phyloP scores from a whole-genome alignment of 1,140 invertebrate genomes.

The Diorhabda elongata region DNA sequence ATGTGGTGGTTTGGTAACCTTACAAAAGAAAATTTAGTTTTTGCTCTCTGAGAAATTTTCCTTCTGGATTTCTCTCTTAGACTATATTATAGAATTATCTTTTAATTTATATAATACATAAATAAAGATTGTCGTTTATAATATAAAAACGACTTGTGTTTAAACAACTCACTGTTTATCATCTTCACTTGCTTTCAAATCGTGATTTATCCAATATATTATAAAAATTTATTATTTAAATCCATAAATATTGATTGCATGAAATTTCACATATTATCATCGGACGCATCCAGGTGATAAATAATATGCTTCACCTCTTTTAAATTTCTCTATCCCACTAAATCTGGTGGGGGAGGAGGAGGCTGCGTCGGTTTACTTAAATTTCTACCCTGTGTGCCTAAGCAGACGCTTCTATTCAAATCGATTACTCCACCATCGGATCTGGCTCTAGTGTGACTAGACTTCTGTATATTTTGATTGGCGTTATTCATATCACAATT shows the following conservation, averaged over 20 bases:
- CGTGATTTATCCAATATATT: no score
- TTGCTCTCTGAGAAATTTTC: no score
- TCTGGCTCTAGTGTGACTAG: constrained; percentile 42
- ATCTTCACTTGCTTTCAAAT: no score
- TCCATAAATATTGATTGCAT: neutral
- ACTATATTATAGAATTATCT: no score
- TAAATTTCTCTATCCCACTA: neutral
- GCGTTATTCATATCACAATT: constrained; percentile 19
- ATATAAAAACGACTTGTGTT: no score
- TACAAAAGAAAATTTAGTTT: no score
- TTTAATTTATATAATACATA: no score
- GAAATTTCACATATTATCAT: neutral
- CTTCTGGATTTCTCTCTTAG: no score
- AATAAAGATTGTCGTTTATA: no score
- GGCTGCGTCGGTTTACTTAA: constrained; percentile 44
- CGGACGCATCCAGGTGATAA: neutral
- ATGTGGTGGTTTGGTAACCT: no score
- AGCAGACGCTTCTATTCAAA: constrained; percentile 14
- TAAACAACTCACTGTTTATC: no score
- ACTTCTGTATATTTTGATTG: constrained; percentile 28
- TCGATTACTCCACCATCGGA: constrained; percentile 45
- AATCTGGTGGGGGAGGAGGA: constrained; percentile 43
- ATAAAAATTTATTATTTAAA: no score
- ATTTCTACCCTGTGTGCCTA: constrained; percentile 28
- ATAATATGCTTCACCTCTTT: neutral